phyloP scores from a whole-genome alignment of 2,888 invertebrate species.

The Sphaeridia pumilis region DNA sequence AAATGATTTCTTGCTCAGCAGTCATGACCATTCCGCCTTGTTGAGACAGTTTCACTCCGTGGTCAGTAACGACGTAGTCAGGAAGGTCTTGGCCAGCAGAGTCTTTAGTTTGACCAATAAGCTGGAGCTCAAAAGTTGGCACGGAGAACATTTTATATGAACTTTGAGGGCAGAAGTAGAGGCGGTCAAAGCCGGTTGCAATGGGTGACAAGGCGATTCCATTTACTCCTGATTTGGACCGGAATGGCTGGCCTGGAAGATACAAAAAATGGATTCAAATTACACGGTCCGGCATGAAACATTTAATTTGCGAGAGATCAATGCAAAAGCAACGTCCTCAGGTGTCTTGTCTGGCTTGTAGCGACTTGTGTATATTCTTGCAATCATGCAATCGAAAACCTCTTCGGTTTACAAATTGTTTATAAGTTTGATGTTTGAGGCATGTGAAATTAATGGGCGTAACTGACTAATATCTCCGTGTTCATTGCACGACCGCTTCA shows the following conservation, averaged over 20 bases:
- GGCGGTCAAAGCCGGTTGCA: constrained; percentile 50
- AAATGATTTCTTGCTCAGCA: constrained; percentile 55
- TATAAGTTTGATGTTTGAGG: too few relatives aligned
- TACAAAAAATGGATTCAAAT: too few relatives aligned
- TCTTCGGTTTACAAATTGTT: too few relatives aligned
- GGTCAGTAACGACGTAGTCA: constrained; percentile 45
- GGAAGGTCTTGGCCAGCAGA: constrained; percentile 38
- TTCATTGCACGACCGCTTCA: too few relatives aligned
- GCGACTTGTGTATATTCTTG: too few relatives aligned
- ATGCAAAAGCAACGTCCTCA: too few relatives aligned
- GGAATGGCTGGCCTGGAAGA: not conserved
- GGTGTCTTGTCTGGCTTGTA: too few relatives aligned
- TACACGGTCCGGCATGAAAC: not conserved
- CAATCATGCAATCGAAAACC: too few relatives aligned
- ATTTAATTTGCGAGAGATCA: too few relatives aligned
- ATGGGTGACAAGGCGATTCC: constrained; percentile 50
- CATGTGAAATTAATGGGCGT: too few relatives aligned
- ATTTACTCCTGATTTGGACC: not conserved
- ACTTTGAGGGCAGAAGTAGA: constrained; percentile 57
- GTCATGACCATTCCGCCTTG: constrained; percentile 67
- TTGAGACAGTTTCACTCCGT: constrained; percentile 54
- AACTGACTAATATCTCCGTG: too few relatives aligned
- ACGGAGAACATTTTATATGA: constrained; percentile 57
- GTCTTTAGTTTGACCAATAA: too few relatives aligned
- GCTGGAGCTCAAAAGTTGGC: constrained; percentile 42